A percentile compares a stretch with the other conserved stretches of the same genome.
These are phyloP conservation scores for Megaceryle maxima DNA, from an alignment of 2,113 vertebrate species.

Conservation along the genomic window DNA sequence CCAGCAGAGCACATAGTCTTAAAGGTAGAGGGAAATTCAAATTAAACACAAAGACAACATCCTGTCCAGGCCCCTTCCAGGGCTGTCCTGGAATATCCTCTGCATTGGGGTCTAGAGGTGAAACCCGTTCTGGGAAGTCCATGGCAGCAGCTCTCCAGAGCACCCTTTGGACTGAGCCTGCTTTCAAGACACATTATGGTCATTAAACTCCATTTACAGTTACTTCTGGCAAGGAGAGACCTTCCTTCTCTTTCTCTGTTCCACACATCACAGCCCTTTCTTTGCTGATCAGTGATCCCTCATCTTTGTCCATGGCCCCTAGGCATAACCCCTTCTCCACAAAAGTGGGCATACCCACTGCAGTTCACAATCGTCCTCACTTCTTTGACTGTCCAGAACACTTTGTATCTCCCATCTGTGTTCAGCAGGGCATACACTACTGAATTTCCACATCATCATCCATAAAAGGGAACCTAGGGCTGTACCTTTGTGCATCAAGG, in stretches of 20 bases:
- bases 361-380: neutral
- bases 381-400: neutral
- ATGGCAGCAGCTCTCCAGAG: no score
- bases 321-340: neutral
- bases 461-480: neutral
- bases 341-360: neutral
- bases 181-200: no score
- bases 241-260: neutral
- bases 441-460: neutral
- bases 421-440: neutral
- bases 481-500: neutral
- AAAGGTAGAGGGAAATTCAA: no score
- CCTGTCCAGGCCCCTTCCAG: no score
- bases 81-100: no score
- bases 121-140: no score
- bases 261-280: neutral
- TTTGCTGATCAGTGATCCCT: neutral
- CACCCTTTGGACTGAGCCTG: no score
- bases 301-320: neutral
- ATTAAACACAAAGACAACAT: no score
- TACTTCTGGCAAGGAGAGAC: no score
- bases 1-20: no score
- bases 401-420: neutral
- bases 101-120: no score
- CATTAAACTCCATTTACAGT: no score